Conservation (phyloP, 2,888 invertebrate genomes). For the Cryptocephalus moraei region DNA sequence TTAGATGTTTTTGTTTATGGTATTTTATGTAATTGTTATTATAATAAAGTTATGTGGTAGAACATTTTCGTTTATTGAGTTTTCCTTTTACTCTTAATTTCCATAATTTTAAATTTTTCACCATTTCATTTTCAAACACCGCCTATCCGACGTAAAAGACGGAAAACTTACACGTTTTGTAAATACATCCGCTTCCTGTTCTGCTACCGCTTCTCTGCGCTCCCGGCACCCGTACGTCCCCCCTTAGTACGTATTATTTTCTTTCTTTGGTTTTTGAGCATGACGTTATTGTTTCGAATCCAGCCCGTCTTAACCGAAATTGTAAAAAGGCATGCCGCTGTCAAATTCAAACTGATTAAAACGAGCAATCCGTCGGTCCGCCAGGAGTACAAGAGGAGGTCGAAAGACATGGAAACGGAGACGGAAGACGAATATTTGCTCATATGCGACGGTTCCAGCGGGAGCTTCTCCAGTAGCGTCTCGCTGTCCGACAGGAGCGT, state of each 20-base stretch:
- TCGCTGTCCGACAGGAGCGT: conserved; percentile 66
- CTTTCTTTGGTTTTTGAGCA: conserved; percentile 6
- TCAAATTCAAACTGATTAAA: conserved; percentile 10
- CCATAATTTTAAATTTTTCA: no score
- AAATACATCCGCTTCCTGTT: no score
- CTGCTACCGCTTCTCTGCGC: no score
- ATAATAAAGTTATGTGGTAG: background rate
- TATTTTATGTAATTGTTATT: conserved; percentile 12
- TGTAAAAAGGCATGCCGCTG: conserved; percentile 13
- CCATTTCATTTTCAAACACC: no score
- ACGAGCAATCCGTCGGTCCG: conserved; percentile 18
- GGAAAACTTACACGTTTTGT: no score
- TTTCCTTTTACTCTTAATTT: no score
- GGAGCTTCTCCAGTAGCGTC: conserved; percentile 62
- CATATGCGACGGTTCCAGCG: conserved; percentile 54
- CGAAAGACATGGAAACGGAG: conserved; percentile 78
- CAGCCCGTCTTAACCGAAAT: background rate
- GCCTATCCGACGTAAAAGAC: no score
- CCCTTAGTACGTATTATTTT: background rate
- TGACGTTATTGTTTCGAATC: conserved; percentile 10
- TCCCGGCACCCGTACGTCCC: no score
- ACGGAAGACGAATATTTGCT: conserved; percentile 48
- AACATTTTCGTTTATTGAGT: no score
- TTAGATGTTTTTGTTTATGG: conserved; percentile 13
- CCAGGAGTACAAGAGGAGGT: conserved; percentile 76